Conservation (phyloP, 1,140 invertebrate species). For the Microplitis mediator region DNA sequence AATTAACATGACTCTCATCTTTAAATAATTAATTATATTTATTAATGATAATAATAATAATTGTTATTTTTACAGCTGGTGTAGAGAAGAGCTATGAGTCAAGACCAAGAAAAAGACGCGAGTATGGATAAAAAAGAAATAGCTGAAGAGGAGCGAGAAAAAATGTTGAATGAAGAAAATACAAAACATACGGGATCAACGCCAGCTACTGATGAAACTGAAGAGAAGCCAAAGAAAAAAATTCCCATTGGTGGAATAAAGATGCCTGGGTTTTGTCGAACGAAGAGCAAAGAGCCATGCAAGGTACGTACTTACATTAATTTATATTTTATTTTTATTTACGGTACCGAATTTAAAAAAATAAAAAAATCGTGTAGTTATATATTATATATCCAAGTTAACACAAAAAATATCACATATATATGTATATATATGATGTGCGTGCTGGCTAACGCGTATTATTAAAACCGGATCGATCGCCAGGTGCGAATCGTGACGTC, state of each 20-base stretch:
- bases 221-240: constrained; percentile 73
- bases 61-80: constrained; percentile 19
- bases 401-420: not conserved
- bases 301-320: constrained; percentile 53
- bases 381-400: not conserved
- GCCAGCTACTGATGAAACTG: constrained; percentile 55
- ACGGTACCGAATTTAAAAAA: no score
- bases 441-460: not conserved
- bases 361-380: no score
- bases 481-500: constrained; percentile 46
- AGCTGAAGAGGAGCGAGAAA: constrained; percentile 72
- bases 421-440: not conserved
- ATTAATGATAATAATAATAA: not conserved
- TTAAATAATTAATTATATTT: not conserved
- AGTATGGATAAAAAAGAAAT: constrained; percentile 75
- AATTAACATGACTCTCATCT: not conserved
- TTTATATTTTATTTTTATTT: not conserved
- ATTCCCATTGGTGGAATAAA: constrained; percentile 83
- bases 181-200: constrained; percentile 53
- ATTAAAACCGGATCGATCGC: constrained; percentile 37
- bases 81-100: constrained; percentile 44
- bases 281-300: constrained; percentile 74
- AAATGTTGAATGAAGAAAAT: constrained; percentile 72
- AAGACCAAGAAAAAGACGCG: constrained; percentile 54
- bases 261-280: constrained; percentile 80